Conservation (phyloP, 2,888 invertebrate genomes). For the Lasioglossum calceatum region DNA sequence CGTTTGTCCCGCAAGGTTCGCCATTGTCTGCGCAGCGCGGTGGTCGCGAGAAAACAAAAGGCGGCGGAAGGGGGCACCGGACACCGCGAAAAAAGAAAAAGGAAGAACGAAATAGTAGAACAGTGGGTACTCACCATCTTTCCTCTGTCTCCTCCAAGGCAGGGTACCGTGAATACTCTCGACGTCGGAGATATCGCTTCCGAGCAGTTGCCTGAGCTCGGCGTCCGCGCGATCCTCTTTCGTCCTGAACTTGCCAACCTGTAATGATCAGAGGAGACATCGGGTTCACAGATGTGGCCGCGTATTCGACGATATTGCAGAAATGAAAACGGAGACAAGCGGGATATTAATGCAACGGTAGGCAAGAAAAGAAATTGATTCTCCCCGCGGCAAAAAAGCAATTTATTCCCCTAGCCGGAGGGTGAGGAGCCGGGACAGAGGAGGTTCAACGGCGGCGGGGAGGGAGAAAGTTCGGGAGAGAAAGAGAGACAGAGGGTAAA, state of each 20-base stretch:
- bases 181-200: conserved; percentile 88
- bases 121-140: conserved; percentile 83
- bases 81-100: background rate
- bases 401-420: conserved; percentile 40
- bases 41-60: background rate
- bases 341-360: conserved; percentile 56
- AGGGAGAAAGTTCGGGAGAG: background rate
- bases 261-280: conserved; percentile 63
- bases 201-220: conserved; percentile 90
- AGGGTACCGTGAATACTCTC: conserved; percentile 87
- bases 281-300: conserved; percentile 17
- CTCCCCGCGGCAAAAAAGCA: conserved; percentile 42
- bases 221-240: conserved; percentile 93
- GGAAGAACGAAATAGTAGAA: background rate
- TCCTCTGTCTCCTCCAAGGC: conserved; percentile 87
- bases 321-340: conserved; percentile 49
- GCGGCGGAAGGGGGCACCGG: conserved; percentile 9
- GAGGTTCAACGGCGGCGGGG: background rate
- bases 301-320: conserved; percentile 26
- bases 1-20: background rate
- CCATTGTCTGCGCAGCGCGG: background rate
- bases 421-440: background rate
- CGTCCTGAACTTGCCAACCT: conserved; percentile 91
- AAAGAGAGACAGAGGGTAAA: background rate
- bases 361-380: conserved; percentile 57